Evolutionary conservation across 2,888 invertebrate species (phyloP), one percentile per base, ranked within the genome.

Genomic region (Coenonympha glycerion): DNA sequence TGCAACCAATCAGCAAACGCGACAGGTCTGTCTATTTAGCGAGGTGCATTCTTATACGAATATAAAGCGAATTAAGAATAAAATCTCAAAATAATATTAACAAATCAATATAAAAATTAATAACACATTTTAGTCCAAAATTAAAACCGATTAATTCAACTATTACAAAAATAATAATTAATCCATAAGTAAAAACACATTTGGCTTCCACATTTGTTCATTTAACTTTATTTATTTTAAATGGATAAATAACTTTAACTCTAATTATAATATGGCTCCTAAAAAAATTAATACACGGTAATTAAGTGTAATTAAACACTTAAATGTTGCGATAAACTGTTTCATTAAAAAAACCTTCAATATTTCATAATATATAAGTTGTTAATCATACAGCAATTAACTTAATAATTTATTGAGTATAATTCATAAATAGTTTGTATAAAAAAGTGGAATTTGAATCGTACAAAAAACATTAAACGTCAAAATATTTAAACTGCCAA

Each of bases 11-110:
- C n/a, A n/a, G n/a, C n/a, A n/a, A n/a, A n/a, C n/a, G n/a, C n/a
- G n/a, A n/a, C n/a, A n/a, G n/a, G n/a, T n/a, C n/a, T n/a, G n/a
- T n/a, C n/a, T n/a, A n/a, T n/a, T n/a, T n/a, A n/a, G n/a, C n/a
- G n/a, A n/a, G n/a, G n/a, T n/a, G n/a, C n/a, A n/a, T n/a, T n/a
- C n/a, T n/a, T n/a, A n/a, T n/a, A n/a, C n/a, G n/a, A n/a, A n/a
- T n/a, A n/a, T n/a, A n/a, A n/a, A n/a, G 6, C 4, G 28, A 11
- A n/a, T 13, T 2, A 36, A 24, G 6, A 57, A 63, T 63, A 63
- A 61, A 65, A 64, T 61, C 53, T 64, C 51, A 53, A 60, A 59
- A 64, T 59, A 61, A 62, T 59, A 60, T 58, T 65, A 66, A 65
- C 63, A 63, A 59, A 59, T 58, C 37, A 58, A 60, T 39, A 34